These are phyloP conservation scores for Rattus rattus DNA, from an alignment of 2,113 vertebrate genomes.

Conservation along the genomic window DNA sequence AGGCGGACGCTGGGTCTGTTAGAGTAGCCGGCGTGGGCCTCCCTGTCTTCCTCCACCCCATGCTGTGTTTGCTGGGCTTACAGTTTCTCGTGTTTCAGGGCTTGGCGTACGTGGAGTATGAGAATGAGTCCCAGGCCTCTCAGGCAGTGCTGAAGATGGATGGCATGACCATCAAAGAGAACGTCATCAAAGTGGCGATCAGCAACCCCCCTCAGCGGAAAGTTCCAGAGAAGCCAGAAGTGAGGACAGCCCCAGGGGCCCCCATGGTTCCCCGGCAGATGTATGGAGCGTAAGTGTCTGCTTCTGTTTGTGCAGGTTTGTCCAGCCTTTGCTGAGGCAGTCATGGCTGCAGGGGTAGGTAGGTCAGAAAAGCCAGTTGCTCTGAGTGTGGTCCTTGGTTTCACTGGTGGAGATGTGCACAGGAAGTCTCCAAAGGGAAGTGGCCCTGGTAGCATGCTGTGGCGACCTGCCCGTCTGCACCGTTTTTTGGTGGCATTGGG, in stretches of 20 bases:
- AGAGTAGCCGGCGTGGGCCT: not conserved
- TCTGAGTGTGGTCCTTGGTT: not conserved
- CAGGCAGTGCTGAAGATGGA: constrained; percentile 97
- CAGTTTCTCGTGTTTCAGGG: constrained; percentile 86
- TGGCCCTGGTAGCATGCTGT: not conserved
- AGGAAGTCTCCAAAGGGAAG: not conserved
- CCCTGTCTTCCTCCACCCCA: not conserved
- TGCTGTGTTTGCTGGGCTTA: not conserved
- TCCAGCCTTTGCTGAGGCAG: not conserved
- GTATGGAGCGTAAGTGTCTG: constrained; percentile 92
- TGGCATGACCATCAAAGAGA: constrained; percentile 88
- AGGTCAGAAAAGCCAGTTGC: too few species aligned
- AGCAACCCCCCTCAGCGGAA: constrained; percentile 95
- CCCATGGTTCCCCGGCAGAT: constrained; percentile 84
- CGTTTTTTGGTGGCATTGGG: not conserved
- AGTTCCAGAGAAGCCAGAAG: constrained; percentile 83
- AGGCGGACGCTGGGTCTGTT: rapidly evolving
- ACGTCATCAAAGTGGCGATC: constrained; percentile 94
- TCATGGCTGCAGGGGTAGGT: rapidly evolving
- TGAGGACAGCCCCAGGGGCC: constrained; percentile 64
- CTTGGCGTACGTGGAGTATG: constrained; percentile 97
- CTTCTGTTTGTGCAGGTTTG: rapidly evolving
- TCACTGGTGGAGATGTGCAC: not conserved
- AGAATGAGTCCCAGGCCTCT: constrained; percentile 92
- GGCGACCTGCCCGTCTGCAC: not conserved